Evolutionary conservation across 2,888 invertebrate genomes (phyloP), one percentile per base, ranked within the genome.

Genomic region (Epirrita christyi): DNA sequence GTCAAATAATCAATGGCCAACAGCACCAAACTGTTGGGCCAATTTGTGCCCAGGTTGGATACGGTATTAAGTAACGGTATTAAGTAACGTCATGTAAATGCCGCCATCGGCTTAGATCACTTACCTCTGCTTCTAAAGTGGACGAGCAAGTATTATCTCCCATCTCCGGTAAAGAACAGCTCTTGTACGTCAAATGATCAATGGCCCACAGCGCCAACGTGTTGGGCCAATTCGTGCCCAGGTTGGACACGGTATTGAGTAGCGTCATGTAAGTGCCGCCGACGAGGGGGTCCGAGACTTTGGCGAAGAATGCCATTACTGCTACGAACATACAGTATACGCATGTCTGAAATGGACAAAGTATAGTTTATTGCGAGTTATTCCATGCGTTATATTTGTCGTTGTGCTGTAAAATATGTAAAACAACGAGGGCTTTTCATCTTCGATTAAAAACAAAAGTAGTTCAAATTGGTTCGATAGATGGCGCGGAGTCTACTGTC

Each of bases 261-360:
- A 99, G 93, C 0, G 99, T 99, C 99, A 99, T 99, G 83, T 99
- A 99, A 0, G 99, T 99, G 5, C 99, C 99, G 1, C 99, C 99
- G 0, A 99, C 98, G 0, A 96, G 93, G 0, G 99, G 98, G 83
- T 99, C 99, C 60, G 98, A 98, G 47, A 99, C 95, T 87, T 97
- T 96, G 0, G 99, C 99, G 86, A 98, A 98, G 92, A 99, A 99
- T 8, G 98, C 97, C 98, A 99, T 99, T 58, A 96, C 94, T 0
- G 99, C 96, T 5, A 99, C 99, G 86, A 98, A 99, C 98, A 99
- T 99, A 76, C 97, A 96, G 87, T 98, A 98, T 0, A 98, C 93
- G 70, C 97, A 96, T 28, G 99, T 94, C 97, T 99, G 86, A 46
- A 93, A 57, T 29, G 2, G 11, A 52, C 0, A 54, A 27, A 34